Evolutionary conservation across 2,113 vertebrate genomes (phyloP).

Genomic region (Pygoscelis adeliae): DNA sequence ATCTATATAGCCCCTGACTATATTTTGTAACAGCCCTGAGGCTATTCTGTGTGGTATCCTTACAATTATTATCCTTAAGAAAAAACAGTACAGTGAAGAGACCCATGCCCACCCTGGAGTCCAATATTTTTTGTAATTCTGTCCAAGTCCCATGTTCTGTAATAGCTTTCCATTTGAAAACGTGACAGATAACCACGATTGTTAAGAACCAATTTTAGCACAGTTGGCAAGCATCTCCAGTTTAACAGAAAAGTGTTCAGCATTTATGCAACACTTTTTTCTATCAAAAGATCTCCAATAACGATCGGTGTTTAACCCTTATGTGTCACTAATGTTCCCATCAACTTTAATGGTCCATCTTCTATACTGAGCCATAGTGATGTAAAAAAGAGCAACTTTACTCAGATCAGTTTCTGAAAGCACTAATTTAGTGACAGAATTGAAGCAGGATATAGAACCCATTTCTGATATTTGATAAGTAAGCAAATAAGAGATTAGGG

Average conservation of each 20-base stretch:
- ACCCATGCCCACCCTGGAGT: neutral
- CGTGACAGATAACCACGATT: neutral
- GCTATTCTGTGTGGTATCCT: neutral
- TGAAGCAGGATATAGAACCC: neutral
- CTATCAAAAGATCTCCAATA: neutral
- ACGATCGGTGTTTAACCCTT: neutral
- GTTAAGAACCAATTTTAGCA: neutral
- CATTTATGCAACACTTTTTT: neutral
- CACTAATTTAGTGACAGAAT: neutral
- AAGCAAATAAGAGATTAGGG: neutral
- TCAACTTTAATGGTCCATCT: neutral
- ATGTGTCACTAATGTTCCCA: neutral
- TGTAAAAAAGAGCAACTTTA: neutral
- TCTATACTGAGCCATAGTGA: neutral
- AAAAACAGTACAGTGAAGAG: neutral
- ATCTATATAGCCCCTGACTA: neutral
- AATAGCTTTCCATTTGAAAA: neutral
- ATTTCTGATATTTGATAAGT: neutral
- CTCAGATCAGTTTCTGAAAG: neutral
- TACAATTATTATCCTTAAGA: neutral
- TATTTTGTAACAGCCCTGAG: neutral
- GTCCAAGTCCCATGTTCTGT: neutral
- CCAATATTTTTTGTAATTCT: neutral
- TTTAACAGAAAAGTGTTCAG: neutral
- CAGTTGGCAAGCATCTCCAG: neutral